Evolutionary conservation across 2,888 invertebrate genomes (phyloP), one percentile per base, ranked within the genome.

Genomic region (Subacronicta megacephala): DNA sequence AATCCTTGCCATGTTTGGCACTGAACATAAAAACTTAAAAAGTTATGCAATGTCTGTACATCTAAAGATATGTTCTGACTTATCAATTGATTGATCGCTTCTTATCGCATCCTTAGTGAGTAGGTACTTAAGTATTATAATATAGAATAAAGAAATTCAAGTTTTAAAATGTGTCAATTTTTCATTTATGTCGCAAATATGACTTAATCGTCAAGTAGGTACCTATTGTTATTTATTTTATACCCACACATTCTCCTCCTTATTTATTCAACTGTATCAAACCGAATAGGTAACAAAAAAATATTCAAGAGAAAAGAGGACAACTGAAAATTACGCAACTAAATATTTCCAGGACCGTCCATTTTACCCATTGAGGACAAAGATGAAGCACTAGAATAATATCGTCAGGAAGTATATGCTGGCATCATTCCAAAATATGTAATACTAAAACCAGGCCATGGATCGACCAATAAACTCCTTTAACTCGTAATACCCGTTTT

Each of bases 51-150:
- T 45, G 15, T 13, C 47, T 45, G 15, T 13, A 47, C 16, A 40
- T 44, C 17, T 43, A 38, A 47, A 15, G 35, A 47, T 37, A 47
- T 31, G 23, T 36, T 40, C 37, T 9, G 36, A 29, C 15, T 58
- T 67, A 75, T 72, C 68, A 49, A 45, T 58, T 64, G 64, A 75
- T 75, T 35, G 58, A 75, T 61, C 23, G 38, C n/a, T 15, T 33
- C 23, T 56, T 67, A 75, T 63, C 63, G 43, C 16, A 55, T 18
- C 38, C 44, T 40, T 38, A 36, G 38, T 31, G 41, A 33, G 31
- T 37, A 36, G n/a, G n/a, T n/a, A n/a, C n/a, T n/a, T n/a, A n/a
- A n/a, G n/a, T n/a, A n/a, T n/a, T n/a, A 23, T 37, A 23, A 41
- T 7, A 26, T 10, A n/a, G 35, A 50, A 38, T 42, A n/a, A n/a